Conservation (phyloP, 1,140 invertebrate species). For the Vanessa atalanta region DNA sequence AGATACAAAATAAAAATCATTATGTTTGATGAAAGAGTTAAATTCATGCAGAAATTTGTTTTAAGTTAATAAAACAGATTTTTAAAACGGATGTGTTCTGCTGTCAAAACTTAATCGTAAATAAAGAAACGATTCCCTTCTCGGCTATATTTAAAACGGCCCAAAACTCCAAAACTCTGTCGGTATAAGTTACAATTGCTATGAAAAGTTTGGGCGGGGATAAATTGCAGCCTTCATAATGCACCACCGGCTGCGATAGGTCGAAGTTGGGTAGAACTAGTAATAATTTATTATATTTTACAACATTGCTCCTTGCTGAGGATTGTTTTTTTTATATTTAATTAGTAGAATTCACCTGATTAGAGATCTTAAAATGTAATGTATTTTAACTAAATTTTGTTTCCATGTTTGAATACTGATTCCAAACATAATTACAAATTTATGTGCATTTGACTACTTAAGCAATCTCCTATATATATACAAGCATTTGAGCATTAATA, state of each 20-base stretch:
- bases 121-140: slow-evolving; percentile 4
- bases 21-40: too few species aligned
- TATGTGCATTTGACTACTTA: too few species aligned
- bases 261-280: slow-evolving; percentile 11
- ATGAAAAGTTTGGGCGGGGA: slow-evolving; percentile 41
- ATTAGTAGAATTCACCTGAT: not conserved
- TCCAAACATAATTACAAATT: too few species aligned
- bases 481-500: too few species aligned
- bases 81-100: too few species aligned
- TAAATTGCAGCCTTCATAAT: slow-evolving; percentile 39
- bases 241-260: slow-evolving; percentile 21
- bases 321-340: slow-evolving; percentile 1
- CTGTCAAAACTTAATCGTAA: not conserved
- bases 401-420: too few species aligned
- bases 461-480: too few species aligned
- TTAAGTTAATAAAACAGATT: too few species aligned
- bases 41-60: too few species aligned
- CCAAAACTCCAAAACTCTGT: slow-evolving; percentile 33
- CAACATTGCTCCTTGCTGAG: not conserved
- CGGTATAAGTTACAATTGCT: slow-evolving; percentile 43
- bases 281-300: slow-evolving; percentile 16
- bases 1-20: too few species aligned
- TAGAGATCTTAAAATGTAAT: too few species aligned
- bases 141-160: slow-evolving; percentile 21
- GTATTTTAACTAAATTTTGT: too few species aligned